phyloP scores from a whole-genome alignment of 2,888 invertebrate species.

The Caenorhabditis sp. region DNA sequence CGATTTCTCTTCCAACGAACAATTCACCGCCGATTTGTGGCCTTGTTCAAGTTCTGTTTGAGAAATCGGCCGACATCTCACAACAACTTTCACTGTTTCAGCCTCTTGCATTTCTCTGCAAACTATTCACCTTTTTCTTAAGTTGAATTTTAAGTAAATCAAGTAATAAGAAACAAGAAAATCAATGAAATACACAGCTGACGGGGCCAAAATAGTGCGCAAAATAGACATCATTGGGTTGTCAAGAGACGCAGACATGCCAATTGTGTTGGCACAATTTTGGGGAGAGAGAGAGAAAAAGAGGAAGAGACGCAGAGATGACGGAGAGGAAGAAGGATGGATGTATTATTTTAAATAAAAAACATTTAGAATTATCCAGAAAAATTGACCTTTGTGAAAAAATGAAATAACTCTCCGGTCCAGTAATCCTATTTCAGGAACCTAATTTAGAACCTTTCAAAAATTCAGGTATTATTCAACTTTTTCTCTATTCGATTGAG shows the following conservation, averaged over 20 bases:
- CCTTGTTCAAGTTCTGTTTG: conserved; percentile 81
- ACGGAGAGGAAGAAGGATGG: no score
- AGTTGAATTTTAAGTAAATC: not conserved
- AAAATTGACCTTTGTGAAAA: no score
- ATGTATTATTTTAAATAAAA: no score
- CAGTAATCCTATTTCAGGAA: no score
- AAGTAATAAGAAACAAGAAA: not conserved
- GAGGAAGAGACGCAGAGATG: not conserved
- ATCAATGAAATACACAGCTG: not conserved
- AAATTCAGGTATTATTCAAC: no score
- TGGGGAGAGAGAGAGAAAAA: conserved; percentile 1
- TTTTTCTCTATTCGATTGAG: no score
- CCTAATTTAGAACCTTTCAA: no score
- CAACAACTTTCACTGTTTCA: conserved; percentile 95
- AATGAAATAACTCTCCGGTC: no score
- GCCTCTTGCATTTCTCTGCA: conserved; percentile 51
- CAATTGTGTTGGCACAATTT: not conserved
- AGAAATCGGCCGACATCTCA: conserved; percentile 90
- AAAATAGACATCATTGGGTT: not conserved
- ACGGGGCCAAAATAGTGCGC: not conserved
- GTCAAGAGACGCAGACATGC: conserved; percentile 5
- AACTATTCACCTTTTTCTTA: not conserved
- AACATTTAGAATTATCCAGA: no score
- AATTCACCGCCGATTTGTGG: conserved; percentile 19
- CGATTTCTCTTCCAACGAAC: conserved; percentile 39